Evolutionary conservation across 2,888 invertebrate species (phyloP).

Genomic region (Drosophila mimica): DNA sequence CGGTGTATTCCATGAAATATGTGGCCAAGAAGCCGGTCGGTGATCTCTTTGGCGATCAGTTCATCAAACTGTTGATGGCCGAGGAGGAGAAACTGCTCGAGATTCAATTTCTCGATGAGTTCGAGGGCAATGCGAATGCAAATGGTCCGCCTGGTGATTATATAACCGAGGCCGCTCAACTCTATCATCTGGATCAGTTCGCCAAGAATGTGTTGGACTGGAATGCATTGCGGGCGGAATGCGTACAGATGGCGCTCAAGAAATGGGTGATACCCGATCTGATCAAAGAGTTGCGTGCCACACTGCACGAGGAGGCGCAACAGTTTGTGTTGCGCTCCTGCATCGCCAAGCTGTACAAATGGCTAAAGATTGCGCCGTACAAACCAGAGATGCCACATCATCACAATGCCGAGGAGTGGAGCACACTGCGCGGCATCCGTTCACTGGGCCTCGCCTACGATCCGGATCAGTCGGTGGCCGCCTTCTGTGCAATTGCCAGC

Average conservation of each 20-base stretch:
- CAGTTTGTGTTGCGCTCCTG: slow-evolving; percentile 93
- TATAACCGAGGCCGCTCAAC: slow-evolving; percentile 94
- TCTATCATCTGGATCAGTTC: slow-evolving; percentile 92
- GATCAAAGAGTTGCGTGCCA: slow-evolving; percentile 92
- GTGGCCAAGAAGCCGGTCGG: slow-evolving; percentile 96
- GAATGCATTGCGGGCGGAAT: slow-evolving; percentile 95
- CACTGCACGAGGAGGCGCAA: slow-evolving; percentile 93
- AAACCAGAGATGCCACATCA: slow-evolving; percentile 89
- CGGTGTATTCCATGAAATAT: slow-evolving; percentile 94
- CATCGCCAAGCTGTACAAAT: slow-evolving; percentile 94
- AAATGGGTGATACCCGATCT: slow-evolving; percentile 96
- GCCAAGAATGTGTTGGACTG: slow-evolving; percentile 97
- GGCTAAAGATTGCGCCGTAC: slow-evolving; percentile 93
- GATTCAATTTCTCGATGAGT: slow-evolving; percentile 90
- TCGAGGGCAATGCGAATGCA: slow-evolving; percentile 88
- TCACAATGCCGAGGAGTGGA: slow-evolving; percentile 97
- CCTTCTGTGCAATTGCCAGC: slow-evolving; percentile 94
- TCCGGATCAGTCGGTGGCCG: slow-evolving; percentile 92
- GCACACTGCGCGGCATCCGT: slow-evolving; percentile 90
- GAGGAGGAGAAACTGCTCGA: slow-evolving; percentile 92
- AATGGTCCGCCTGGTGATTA: slow-evolving; percentile 89
- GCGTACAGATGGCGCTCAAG: slow-evolving; percentile 94
- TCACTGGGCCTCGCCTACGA: slow-evolving; percentile 95
- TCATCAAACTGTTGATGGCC: slow-evolving; percentile 92
- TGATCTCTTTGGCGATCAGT: slow-evolving; percentile 95